phyloP scores from a whole-genome alignment of 1,140 invertebrate genomes.

The Conus ventricosus region DNA sequence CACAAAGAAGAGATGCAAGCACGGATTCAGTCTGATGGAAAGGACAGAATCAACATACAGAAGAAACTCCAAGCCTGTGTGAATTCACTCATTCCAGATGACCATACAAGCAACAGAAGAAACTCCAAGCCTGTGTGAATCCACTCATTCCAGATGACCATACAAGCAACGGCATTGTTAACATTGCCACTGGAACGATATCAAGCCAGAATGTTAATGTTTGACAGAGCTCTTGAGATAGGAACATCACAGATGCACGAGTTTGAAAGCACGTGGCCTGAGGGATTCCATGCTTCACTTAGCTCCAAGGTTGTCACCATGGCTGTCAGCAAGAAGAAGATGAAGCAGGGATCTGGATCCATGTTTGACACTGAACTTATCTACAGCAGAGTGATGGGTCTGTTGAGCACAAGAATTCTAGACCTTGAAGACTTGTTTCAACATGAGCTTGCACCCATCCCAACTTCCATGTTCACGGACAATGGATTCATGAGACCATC shows the following conservation, averaged over 20 bases:
- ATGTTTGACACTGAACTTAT: constrained; percentile 15
- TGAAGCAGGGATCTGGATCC: not conserved
- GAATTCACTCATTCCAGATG: constrained; percentile 16
- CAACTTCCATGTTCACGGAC: constrained; percentile 42
- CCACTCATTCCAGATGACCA: not conserved
- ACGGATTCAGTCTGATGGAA: constrained; percentile 18
- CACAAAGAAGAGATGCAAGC: constrained; percentile 42
- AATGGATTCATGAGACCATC: constrained; percentile 28
- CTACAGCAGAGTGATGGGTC: constrained; percentile 7
- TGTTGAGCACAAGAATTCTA: constrained; percentile 13
- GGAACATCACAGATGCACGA: constrained; percentile 11
- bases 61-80: constrained; percentile 35
- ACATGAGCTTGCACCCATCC: constrained; percentile 23
- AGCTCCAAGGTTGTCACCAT: not conserved
- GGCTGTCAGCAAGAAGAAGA: not conserved
- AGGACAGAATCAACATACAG: constrained; percentile 15
- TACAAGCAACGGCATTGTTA: constrained; percentile 26
- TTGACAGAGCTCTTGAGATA: constrained; percentile 25
- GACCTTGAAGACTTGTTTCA: constrained; percentile 16
- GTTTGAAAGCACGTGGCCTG: constrained; percentile 21
- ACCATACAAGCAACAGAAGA: constrained; percentile 16
- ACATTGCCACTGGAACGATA: constrained; percentile 38
- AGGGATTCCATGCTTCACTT: not conserved
- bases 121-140: constrained; percentile 35
- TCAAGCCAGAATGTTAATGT: constrained; percentile 26